Base-by-base conservation (phyloP, 2,888 invertebrate species). In the Tenthredo amoena region DNA sequence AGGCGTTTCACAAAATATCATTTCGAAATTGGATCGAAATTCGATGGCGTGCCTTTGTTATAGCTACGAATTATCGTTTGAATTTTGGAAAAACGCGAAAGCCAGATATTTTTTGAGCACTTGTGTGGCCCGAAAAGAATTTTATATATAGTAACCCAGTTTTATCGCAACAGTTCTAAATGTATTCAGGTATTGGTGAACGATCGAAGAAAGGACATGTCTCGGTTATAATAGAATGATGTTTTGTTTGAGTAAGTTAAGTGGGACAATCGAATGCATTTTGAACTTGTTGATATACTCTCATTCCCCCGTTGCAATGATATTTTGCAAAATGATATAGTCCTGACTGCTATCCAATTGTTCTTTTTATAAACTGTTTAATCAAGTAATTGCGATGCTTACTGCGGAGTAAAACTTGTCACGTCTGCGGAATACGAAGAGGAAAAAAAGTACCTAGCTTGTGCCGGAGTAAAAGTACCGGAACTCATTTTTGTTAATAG, bases 341-440 rank as follows among this genome's bases (percentile, higher is more conserved):
- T 34, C 34, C 55, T 68, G 6, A 18, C 1, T 18, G 50, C n/a
- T 31, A 31, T 77, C n/a, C 77, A 34, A 77, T 77, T 77, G 77
- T 77, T 77, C 21, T 26, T 55, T 77, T 77, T 55, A 50, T 50
- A 31, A 55, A 77, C 47, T 77, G 55, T 77, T 77, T 34, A 26
- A 77, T 77, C 34, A 31, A 31, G n/a, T 50, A 50, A 34, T 77
- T 55, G 18, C 31, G 18, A 50, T n/a, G 26, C 55, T 77, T 34
- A 18, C 31, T 34, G 55, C 34, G 55, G 6, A 21, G 31, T 77
- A 74, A 21, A 43, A 21, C 15, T 43, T 43, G 21, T 10, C 43
- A 18, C 21, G n/a, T 74, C 10, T 40, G 26, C 47, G 12, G 47
- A 74, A 74, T 31, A 68, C 37, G 40, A 34, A 26, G 74, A 26